A percentile compares a stretch with the other conserved stretches of the same genome.
phyloP scores from a whole-genome alignment of 2,113 vertebrate species.

The Rhabdornis inornatus region DNA sequence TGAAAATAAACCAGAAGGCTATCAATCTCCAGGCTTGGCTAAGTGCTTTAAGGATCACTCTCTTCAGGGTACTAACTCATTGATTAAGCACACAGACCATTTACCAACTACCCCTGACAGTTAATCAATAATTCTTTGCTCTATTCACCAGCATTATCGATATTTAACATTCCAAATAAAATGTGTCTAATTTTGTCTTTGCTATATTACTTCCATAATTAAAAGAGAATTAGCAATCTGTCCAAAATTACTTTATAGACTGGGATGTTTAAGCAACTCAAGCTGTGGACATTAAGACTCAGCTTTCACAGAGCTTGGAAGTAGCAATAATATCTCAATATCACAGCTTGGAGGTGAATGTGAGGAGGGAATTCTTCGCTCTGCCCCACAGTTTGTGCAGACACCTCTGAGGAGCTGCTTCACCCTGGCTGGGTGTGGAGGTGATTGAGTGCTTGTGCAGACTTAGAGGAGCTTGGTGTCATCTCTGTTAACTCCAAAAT shows the following conservation, averaged over 20 bases:
- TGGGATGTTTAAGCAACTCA: neutral
- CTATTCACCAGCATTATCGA: neutral
- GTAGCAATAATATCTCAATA: neutral
- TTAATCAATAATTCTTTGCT: constrained; percentile 17
- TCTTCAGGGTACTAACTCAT: neutral
- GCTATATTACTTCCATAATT: neutral
- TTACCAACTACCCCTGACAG: neutral
- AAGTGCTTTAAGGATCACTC: neutral
- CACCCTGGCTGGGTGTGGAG: neutral
- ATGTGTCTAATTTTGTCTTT: neutral
- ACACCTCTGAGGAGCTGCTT: neutral
- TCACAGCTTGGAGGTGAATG: neutral
- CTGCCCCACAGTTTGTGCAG: fast-evolving
- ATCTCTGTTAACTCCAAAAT: neutral
- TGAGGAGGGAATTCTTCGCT: neutral
- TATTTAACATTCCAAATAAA: constrained; percentile 8
- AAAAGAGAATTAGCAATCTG: neutral
- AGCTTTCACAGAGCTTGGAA: neutral
- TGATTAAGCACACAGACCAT: neutral
- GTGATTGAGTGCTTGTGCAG: neutral
- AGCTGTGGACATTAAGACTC: neutral
- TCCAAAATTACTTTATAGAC: neutral
- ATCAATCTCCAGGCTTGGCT: neutral
- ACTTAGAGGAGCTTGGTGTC: neutral
- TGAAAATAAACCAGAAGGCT: neutral